phyloP scores from a whole-genome alignment of 2,888 invertebrate species.

The Ochropleura leucogaster region DNA sequence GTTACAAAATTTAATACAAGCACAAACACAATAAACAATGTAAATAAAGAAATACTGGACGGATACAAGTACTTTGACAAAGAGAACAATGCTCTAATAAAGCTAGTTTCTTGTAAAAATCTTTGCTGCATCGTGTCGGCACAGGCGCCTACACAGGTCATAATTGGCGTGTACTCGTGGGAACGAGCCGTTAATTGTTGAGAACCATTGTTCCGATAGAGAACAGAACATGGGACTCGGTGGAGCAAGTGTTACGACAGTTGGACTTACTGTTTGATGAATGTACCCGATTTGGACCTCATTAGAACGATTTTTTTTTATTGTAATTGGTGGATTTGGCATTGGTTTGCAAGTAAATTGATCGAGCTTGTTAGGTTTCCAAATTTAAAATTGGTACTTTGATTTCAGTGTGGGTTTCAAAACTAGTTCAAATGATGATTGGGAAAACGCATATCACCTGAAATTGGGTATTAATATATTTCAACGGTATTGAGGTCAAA shows the following conservation, averaged over 20 bases:
- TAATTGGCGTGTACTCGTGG: constrained; percentile 65
- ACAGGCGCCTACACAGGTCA: constrained; percentile 57
- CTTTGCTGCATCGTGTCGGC: constrained; percentile 47
- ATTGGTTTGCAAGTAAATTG: constrained; percentile 40
- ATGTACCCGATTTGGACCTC: constrained; percentile 50
- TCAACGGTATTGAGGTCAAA: not conserved
- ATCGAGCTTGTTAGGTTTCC: constrained; percentile 19
- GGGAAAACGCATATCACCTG: not conserved
- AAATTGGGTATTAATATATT: not conserved
- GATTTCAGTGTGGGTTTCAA: not conserved
- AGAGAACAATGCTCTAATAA: constrained; percentile 73
- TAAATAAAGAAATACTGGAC: constrained; percentile 39
- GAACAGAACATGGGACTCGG: constrained; percentile 62
- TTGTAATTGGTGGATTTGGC: constrained; percentile 27
- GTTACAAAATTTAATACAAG: not conserved
- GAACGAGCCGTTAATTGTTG: constrained; percentile 68
- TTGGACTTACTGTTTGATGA: constrained; percentile 56
- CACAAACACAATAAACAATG: constrained; percentile 30
- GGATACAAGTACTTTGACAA: constrained; percentile 47
- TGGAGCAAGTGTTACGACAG: constrained; percentile 67
- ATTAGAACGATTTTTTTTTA: constrained; percentile 36
- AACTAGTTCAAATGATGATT: not conserved
- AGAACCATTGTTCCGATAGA: constrained; percentile 65
- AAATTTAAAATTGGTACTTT: constrained; percentile 13
- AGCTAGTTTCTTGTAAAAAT: constrained; percentile 69